phyloP scores from a whole-genome alignment of 23 tunicate species.

The Trididemnum nubilum region DNA sequence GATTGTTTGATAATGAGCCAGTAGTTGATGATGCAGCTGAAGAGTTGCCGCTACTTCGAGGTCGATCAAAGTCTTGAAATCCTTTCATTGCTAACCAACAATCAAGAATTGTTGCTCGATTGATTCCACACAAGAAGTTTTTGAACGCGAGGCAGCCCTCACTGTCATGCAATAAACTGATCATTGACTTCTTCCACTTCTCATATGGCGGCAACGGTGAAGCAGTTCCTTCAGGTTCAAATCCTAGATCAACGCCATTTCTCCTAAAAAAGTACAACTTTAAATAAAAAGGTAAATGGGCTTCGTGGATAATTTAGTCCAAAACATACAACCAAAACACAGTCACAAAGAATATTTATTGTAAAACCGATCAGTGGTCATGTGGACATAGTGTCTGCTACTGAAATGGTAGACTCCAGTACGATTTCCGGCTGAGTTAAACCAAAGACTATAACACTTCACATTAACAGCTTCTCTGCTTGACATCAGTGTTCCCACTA shows the following conservation, averaged over 20 bases:
- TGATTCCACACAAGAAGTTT: constrained; percentile 32
- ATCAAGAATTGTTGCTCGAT: constrained; percentile 52
- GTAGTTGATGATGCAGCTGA: constrained; percentile 93
- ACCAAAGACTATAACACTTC: no score
- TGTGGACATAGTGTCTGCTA: no score
- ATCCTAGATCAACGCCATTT: constrained; percentile 73
- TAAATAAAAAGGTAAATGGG: no score
- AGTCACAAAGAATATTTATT: no score
- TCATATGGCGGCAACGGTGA: constrained; percentile 75
- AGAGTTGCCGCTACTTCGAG: constrained; percentile 58
- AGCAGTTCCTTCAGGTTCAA: constrained; percentile 85
- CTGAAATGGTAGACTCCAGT: no score
- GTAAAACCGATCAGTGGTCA: no score
- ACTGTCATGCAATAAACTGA: constrained; percentile 77
- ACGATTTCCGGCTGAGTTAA: no score
- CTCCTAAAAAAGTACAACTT: constrained; percentile 51
- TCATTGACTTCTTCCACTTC: constrained; percentile 72
- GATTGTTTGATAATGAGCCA: constrained; percentile 52
- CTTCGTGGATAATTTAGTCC: no score
- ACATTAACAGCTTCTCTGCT: no score
- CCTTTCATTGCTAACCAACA: constrained; percentile 94
- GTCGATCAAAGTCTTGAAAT: constrained; percentile 77
- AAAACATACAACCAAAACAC: constrained; percentile 4
- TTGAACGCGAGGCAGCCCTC: constrained; percentile 66
- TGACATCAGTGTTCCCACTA: no score